A percentile compares a stretch with the other conserved stretches of the same genome.
phyloP scores from a whole-genome alignment of 2,113 vertebrate genomes.

The Oncorhynchus clarkii region DNA sequence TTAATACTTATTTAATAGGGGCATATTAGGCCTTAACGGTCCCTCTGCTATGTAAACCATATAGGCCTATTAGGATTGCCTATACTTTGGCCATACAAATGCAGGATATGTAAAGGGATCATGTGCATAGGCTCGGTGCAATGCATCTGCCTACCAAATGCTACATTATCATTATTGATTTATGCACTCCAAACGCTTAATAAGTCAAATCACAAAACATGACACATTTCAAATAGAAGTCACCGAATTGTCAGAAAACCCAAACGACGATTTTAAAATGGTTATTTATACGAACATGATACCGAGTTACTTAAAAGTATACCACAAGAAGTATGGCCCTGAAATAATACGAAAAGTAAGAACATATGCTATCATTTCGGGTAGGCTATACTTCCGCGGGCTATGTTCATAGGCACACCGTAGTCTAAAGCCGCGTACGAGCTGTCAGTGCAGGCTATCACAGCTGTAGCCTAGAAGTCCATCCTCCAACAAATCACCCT shows the following conservation, averaged over 20 bases:
- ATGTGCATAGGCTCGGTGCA: slow-evolving; percentile 1
- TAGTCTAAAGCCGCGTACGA: background rate
- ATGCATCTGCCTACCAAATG: slow-evolving; percentile 48
- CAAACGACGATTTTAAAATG: background rate
- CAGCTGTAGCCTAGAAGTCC: too few species aligned
- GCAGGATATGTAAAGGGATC: too few species aligned
- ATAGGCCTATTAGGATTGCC: too few species aligned
- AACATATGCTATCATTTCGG: background rate
- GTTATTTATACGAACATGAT: background rate
- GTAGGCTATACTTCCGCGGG: background rate
- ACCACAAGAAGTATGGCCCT: too few species aligned
- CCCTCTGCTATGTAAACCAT: too few species aligned
- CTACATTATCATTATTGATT: slow-evolving; percentile 65
- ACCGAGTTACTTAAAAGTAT: too few species aligned
- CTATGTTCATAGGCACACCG: too few species aligned
- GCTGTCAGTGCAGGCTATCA: slow-evolving; percentile 5
- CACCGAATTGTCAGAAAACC: background rate
- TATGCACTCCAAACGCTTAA: slow-evolving; percentile 46
- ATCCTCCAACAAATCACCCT: too few species aligned
- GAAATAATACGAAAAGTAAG: background rate
- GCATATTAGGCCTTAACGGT: too few species aligned
- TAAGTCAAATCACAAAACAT: slow-evolving; percentile 29
- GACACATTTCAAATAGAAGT: background rate
- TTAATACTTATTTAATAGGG: too few species aligned
- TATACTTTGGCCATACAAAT: too few species aligned